Evolutionary conservation across 2,888 invertebrate genomes (phyloP).

Genomic region (Parascotia fuliginaria): DNA sequence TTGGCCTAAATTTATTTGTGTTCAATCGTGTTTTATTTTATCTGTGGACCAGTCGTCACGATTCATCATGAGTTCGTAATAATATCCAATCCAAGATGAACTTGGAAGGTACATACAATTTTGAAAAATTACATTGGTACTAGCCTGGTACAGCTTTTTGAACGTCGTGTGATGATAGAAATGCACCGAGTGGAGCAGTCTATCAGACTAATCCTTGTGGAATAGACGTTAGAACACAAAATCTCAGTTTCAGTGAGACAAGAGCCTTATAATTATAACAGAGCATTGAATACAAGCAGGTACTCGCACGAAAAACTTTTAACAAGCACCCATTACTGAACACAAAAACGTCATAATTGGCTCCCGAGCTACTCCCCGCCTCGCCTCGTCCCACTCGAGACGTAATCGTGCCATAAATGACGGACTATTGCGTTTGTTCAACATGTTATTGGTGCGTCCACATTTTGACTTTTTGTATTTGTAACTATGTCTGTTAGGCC

Average conservation of each 20-base stretch:
- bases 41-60: too few species aligned
- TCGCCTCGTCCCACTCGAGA: neutral
- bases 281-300: conserved; percentile 20
- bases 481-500: neutral
- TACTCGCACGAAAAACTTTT: conserved; percentile 33
- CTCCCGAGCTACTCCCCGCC: conserved; percentile 19
- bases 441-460: conserved; percentile 16
- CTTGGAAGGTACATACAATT: too few species aligned
- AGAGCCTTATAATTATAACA: conserved; percentile 5
- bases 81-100: too few species aligned
- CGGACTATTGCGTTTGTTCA: conserved; percentile 27
- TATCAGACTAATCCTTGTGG: too few species aligned
- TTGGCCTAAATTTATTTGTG: too few species aligned
- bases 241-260: neutral
- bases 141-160: too few species aligned
- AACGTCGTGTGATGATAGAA: too few species aligned
- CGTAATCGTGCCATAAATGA: conserved; percentile 20
- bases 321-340: conserved; percentile 49
- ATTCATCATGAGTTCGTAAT: too few species aligned
- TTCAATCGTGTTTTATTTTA: too few species aligned
- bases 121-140: too few species aligned
- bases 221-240: too few species aligned
- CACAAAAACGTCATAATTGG: conserved; percentile 58
- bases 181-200: too few species aligned
- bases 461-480: neutral